phyloP scores from a whole-genome alignment of 2,888 invertebrate species.

The Brenthis hecate region DNA sequence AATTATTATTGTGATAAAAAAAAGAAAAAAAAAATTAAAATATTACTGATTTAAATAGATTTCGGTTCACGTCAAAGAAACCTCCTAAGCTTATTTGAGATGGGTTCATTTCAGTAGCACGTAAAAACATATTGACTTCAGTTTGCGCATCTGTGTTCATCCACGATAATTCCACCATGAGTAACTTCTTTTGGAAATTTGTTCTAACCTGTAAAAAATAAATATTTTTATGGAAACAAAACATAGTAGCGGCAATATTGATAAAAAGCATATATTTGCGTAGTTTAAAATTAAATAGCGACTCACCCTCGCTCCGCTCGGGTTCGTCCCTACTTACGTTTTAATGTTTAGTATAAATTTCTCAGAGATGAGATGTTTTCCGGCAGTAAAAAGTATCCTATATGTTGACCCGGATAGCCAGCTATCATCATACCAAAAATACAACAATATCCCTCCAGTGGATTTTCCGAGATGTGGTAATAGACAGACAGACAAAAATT shows the following conservation, averaged over 20 bases:
- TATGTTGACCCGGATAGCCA: no score
- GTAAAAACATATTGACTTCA: slow-evolving; percentile 88
- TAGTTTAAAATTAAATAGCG: not conserved
- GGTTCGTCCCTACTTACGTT: no score
- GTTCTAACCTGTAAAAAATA: slow-evolving; percentile 79
- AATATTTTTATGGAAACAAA: not conserved
- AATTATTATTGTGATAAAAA: not conserved
- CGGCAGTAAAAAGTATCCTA: no score
- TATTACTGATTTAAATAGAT: slow-evolving; percentile 87
- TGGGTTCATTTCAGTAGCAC: slow-evolving; percentile 90
- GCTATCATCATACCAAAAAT: no score
- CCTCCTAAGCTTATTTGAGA: slow-evolving; percentile 88
- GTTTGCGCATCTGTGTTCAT: slow-evolving; percentile 89
- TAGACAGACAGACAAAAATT: no score
- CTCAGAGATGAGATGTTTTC: no score
- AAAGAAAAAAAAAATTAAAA: not conserved
- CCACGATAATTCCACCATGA: slow-evolving; percentile 88
- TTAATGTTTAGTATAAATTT: no score
- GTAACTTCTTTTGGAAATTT: slow-evolving; percentile 87
- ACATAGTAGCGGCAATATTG: not conserved
- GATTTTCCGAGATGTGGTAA: no score
- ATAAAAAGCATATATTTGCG: no score
- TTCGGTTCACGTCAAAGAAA: slow-evolving; percentile 87
- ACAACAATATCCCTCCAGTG: no score
- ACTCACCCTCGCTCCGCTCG: no score